Conservation (phyloP, 2,113 vertebrate species). For the Lepus timidus region DNA sequence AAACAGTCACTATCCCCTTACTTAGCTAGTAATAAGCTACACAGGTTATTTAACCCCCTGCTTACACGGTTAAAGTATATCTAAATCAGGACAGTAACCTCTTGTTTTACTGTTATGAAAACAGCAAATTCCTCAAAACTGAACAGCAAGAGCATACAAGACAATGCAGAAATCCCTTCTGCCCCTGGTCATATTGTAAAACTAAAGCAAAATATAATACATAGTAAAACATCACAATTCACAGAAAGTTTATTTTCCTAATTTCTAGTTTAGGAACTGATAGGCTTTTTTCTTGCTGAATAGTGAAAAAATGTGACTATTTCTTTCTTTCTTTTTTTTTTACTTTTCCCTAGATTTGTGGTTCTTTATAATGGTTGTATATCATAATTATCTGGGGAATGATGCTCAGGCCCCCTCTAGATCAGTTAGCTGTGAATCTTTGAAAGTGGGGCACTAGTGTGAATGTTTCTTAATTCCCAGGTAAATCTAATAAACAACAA, state of each 20-base stretch:
- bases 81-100: background rate
- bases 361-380: background rate
- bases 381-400: conserved; percentile 26
- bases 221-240: conserved; percentile 20
- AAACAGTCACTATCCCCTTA: background rate
- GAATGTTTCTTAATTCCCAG: background rate
- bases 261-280: conserved; percentile 35
- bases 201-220: conserved; percentile 16
- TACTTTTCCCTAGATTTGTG: background rate
- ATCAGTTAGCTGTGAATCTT: conserved; percentile 16
- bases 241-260: conserved; percentile 48
- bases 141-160: conserved; percentile 23
- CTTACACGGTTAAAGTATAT: background rate
- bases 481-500: conserved; percentile 21
- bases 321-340: background rate
- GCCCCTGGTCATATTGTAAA: background rate
- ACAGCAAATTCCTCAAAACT: conserved; percentile 47
- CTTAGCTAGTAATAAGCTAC: conserved; percentile 3
- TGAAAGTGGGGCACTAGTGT: background rate
- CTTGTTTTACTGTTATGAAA: background rate
- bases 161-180: conserved; percentile 4
- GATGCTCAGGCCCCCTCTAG: background rate
- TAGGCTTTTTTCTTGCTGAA: background rate
- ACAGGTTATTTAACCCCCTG: background rate
- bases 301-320: conserved; percentile 28